phyloP scores from a whole-genome alignment of 2,797 vertebrate species.

The Pelobates cultripes region DNA sequence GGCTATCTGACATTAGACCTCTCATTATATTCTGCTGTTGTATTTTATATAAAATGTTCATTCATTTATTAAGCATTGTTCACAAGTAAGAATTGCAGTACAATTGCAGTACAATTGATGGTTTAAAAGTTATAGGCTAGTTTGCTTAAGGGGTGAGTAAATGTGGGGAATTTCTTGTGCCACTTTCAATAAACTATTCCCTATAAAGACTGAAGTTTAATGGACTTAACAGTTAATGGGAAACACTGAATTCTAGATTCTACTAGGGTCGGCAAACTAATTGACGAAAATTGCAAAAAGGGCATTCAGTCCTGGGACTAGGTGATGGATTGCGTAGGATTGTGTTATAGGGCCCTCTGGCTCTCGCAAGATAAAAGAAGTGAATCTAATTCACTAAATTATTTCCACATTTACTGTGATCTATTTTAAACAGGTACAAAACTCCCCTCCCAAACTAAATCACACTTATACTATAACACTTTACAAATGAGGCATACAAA shows the following conservation, averaged over 20 bases:
- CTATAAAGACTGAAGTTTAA: not conserved
- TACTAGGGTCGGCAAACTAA: not conserved
- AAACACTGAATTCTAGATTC: not conserved
- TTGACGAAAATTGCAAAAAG: not conserved
- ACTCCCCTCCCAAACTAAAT: not conserved
- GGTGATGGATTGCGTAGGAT: not conserved
- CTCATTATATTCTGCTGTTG: no score
- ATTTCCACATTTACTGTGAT: not conserved
- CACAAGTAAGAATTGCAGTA: no score
- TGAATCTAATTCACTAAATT: not conserved
- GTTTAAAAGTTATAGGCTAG: no score
- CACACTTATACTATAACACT: not conserved
- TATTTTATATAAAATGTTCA: no score
- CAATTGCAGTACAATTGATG: no score
- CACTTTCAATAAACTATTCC: no score
- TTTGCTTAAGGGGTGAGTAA: no score
- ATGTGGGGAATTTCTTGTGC: no score
- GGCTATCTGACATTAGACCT: no score
- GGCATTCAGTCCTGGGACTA: not conserved
- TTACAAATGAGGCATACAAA: not conserved
- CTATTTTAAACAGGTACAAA: not conserved
- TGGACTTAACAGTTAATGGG: not conserved
- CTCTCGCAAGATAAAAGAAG: not conserved
- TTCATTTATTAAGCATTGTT: no score
- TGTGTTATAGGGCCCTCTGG: not conserved